phyloP scores from a whole-genome alignment of 2,888 invertebrate species.

The Busseola fusca region DNA sequence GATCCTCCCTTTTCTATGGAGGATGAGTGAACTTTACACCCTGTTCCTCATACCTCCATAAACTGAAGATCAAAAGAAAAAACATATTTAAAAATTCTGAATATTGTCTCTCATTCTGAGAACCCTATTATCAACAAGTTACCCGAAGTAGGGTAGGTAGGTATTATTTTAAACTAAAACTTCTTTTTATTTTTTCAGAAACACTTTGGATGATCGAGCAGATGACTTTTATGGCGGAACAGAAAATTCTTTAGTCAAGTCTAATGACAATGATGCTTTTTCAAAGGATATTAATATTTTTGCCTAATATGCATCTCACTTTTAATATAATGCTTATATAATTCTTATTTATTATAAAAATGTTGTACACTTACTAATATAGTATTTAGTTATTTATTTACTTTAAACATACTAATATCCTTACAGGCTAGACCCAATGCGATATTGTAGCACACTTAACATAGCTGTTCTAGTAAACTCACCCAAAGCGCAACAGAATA shows the following conservation, averaged over 20 bases:
- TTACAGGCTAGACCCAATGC: too few relatives aligned
- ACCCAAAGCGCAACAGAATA: too few relatives aligned
- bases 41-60: too few relatives aligned
- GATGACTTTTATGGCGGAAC: conserved; percentile 72
- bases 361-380: conserved; percentile 25
- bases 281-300: conserved; percentile 75
- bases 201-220: conserved; percentile 69
- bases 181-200: conserved; percentile 68
- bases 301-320: conserved; percentile 62
- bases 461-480: too few relatives aligned
- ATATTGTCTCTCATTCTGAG: background rate
- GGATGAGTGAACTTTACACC: too few relatives aligned
- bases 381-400: too few relatives aligned
- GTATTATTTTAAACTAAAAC: background rate
- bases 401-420: too few relatives aligned
- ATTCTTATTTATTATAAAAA: conserved; percentile 22
- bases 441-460: too few relatives aligned
- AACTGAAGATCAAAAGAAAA: background rate
- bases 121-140: background rate
- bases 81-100: background rate
- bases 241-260: conserved; percentile 74
- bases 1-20: too few relatives aligned
- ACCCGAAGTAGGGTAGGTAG: background rate
- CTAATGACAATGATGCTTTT: conserved; percentile 74
- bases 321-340: background rate